Conservation (phyloP, 2,888 invertebrate species). For the Sphinx pinastri region DNA sequence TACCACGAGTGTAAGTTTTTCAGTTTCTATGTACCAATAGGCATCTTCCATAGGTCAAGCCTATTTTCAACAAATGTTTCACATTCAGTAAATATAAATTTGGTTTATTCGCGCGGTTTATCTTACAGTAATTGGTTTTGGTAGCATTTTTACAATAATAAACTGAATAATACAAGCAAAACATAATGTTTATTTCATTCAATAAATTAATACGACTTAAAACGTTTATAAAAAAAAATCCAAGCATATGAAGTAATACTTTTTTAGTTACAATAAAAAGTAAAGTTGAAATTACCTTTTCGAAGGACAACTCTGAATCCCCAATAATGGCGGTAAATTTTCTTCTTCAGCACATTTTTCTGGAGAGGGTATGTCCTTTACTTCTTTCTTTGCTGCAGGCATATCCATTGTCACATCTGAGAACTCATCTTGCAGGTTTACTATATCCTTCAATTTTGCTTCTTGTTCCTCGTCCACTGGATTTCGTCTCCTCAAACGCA, state of each 20-base stretch:
- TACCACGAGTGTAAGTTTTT: background rate
- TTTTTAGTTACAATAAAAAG: background rate
- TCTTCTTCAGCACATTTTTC: constrained; percentile 57
- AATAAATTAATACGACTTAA: background rate
- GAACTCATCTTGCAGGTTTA: constrained; percentile 69
- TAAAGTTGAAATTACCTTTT: constrained; percentile 58
- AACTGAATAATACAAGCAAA: background rate
- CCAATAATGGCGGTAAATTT: constrained; percentile 59
- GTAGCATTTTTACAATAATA: too few relatives aligned
- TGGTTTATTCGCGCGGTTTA: background rate
- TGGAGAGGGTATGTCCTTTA: constrained; percentile 68
- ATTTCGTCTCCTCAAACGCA: constrained; percentile 60
- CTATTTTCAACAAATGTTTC: background rate
- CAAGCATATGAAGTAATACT: background rate
- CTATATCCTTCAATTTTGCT: constrained; percentile 66
- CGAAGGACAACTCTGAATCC: constrained; percentile 70
- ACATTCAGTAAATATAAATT: background rate
- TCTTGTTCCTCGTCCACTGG: constrained; percentile 45
- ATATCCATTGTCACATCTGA: constrained; percentile 69
- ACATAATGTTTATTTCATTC: background rate
- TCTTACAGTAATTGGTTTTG: background rate
- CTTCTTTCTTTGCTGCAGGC: constrained; percentile 54
- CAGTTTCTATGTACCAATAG: background rate
- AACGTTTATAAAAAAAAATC: background rate
- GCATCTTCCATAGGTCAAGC: background rate